phyloP scores from a whole-genome alignment of 2,113 vertebrate species.

The Oncorhynchus nerka region DNA sequence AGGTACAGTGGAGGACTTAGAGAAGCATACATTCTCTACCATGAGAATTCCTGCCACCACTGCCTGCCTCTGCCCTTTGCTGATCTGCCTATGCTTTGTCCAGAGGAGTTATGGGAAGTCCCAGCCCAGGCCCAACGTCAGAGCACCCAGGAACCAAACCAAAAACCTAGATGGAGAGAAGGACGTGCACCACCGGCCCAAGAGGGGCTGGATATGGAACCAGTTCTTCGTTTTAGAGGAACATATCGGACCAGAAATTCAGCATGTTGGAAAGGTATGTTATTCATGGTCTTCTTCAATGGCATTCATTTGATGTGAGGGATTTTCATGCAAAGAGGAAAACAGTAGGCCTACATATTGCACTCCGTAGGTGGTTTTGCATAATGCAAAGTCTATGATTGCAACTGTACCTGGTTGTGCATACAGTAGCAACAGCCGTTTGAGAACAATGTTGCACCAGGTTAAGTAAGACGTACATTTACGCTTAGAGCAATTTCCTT shows the following conservation, averaged over 20 bases:
- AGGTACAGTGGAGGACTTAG: constrained; percentile 32
- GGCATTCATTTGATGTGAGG: background rate
- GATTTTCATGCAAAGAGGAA: background rate
- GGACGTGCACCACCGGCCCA: constrained; percentile 96
- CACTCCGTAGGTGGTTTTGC: background rate
- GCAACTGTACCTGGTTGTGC: background rate
- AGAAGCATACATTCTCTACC: constrained; percentile 64
- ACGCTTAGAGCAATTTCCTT: too few relatives aligned
- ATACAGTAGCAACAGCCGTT: background rate
- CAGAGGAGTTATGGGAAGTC: constrained; percentile 77
- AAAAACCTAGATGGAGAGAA: constrained; percentile 85
- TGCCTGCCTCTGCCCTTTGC: constrained; percentile 82
- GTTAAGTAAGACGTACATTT: background rate
- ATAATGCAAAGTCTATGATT: background rate
- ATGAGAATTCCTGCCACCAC: constrained; percentile 83
- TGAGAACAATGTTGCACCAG: background rate
- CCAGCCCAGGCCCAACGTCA: constrained; percentile 53
- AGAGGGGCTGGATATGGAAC: constrained; percentile 99
- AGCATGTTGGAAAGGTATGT: constrained; percentile 92
- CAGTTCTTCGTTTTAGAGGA: constrained; percentile 99
- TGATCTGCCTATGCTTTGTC: constrained; percentile 84
- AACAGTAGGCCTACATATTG: background rate
- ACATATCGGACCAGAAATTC: constrained; percentile 93
- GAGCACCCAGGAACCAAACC: constrained; percentile 84
- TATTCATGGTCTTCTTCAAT: background rate